Conservation (phyloP, 2,888 invertebrate genomes). For the Neoitamus cyanurus region DNA sequence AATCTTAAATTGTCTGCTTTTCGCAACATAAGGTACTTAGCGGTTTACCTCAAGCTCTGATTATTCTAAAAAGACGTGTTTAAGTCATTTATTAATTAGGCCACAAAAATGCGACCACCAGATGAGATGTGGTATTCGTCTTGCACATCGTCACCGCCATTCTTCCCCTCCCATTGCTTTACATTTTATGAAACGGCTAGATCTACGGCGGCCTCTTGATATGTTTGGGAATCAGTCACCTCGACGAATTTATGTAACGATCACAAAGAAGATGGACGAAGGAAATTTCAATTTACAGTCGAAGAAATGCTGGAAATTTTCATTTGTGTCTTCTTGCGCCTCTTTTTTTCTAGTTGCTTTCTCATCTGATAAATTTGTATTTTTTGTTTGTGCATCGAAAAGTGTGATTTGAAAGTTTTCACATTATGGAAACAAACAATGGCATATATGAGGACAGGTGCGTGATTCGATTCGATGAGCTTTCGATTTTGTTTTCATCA, state of each 20-base stretch:
- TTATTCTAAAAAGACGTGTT: slow-evolving; percentile 10
- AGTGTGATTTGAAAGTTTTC: neutral
- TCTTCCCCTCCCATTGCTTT: too few relatives aligned
- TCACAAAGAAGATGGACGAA: neutral
- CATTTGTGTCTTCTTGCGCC: neutral
- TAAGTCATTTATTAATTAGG: slow-evolving; percentile 37
- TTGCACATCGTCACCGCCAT: neutral
- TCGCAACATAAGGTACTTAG: neutral
- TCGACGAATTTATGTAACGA: slow-evolving; percentile 24
- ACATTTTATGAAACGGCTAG: neutral
- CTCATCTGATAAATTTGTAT: neutral
- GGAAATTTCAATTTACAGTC: slow-evolving; percentile 27
- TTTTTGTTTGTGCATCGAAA: neutral
- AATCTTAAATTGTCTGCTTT: neutral
- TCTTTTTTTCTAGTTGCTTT: neutral
- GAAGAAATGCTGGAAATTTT: neutral
- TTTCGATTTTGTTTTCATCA: neutral
- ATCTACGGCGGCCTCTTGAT: neutral
- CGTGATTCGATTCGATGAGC: neutral
- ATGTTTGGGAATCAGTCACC: neutral
- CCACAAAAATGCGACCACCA: neutral
- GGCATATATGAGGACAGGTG: neutral
- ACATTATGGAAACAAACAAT: slow-evolving; percentile 1
- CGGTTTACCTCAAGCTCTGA: slow-evolving; percentile 37
- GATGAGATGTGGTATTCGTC: neutral